Conservation (phyloP, 2,888 invertebrate species). For the Orthosia cruda region DNA sequence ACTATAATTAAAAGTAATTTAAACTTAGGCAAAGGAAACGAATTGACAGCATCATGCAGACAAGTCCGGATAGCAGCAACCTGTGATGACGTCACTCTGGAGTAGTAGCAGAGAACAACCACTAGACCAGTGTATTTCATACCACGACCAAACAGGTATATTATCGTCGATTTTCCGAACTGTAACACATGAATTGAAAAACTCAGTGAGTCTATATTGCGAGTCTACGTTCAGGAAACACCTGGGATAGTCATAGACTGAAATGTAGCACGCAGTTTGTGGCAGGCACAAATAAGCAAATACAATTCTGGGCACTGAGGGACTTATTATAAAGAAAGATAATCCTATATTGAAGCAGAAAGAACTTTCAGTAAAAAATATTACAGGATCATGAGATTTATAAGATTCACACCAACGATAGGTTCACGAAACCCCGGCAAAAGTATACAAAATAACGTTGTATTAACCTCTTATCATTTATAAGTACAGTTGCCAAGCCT, state of each 20-base stretch:
- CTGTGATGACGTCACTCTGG: slow-evolving; percentile 79
- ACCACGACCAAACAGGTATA: slow-evolving; percentile 75
- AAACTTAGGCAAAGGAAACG: slow-evolving; percentile 75
- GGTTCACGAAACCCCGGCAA: not conserved
- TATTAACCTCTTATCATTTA: slow-evolving; percentile 26
- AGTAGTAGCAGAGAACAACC: slow-evolving; percentile 81
- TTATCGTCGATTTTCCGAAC: slow-evolving; percentile 62
- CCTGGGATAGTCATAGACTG: too few relatives aligned
- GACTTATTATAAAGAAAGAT: not conserved
- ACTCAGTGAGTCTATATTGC: not conserved
- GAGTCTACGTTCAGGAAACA: too few relatives aligned
- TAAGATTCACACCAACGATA: not conserved
- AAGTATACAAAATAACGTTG: not conserved
- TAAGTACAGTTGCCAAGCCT: slow-evolving; percentile 46
- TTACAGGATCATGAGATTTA: not conserved
- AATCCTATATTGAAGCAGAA: not conserved
- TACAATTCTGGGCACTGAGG: not conserved
- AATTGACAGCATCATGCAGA: slow-evolving; percentile 83
- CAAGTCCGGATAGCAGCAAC: slow-evolving; percentile 78
- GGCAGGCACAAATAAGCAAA: too few relatives aligned
- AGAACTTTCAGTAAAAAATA: not conserved
- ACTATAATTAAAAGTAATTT: too few relatives aligned
- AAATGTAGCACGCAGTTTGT: too few relatives aligned
- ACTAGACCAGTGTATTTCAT: slow-evolving; percentile 80
- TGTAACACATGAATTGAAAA: slow-evolving; percentile 51